Conservation (phyloP, 2,888 invertebrate species). For the Synergus umbraculus region DNA sequence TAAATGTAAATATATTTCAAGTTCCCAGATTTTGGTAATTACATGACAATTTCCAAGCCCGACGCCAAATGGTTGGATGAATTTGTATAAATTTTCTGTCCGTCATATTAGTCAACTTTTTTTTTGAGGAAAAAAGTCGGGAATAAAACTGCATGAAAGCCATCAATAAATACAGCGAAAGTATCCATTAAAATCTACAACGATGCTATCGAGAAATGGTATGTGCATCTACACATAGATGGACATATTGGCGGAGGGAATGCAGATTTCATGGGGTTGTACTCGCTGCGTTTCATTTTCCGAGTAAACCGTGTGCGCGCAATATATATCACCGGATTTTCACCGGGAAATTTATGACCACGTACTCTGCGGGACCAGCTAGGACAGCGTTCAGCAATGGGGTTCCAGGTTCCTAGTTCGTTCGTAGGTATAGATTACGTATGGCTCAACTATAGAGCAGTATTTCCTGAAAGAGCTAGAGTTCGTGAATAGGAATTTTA, state of each 20-base stretch:
- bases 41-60: no score
- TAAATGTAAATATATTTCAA: no score
- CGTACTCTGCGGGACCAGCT: slow-evolving; percentile 52
- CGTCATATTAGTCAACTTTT: background rate
- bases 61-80: no score
- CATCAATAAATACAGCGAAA: slow-evolving; percentile 17
- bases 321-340: slow-evolving; percentile 62
- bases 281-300: slow-evolving; percentile 10
- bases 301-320: slow-evolving; percentile 39
- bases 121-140: background rate
- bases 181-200: slow-evolving; percentile 31
- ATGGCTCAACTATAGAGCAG: slow-evolving; percentile 14
- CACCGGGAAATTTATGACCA: slow-evolving; percentile 62
- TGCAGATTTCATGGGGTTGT: slow-evolving; percentile 38
- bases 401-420: background rate
- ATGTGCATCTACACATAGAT: slow-evolving; percentile 16
- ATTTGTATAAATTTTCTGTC: background rate
- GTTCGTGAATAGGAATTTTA: slow-evolving; percentile 12
- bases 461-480: background rate
- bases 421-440: slow-evolving; percentile 33
- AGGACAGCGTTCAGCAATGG: slow-evolving; percentile 42
- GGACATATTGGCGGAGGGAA: slow-evolving; percentile 38
- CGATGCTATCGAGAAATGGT: slow-evolving; percentile 20
- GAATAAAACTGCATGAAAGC: slow-evolving; percentile 13
- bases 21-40: no score